phyloP scores from a whole-genome alignment of 2,797 vertebrate species.

The Anomalospiza imberbis region DNA sequence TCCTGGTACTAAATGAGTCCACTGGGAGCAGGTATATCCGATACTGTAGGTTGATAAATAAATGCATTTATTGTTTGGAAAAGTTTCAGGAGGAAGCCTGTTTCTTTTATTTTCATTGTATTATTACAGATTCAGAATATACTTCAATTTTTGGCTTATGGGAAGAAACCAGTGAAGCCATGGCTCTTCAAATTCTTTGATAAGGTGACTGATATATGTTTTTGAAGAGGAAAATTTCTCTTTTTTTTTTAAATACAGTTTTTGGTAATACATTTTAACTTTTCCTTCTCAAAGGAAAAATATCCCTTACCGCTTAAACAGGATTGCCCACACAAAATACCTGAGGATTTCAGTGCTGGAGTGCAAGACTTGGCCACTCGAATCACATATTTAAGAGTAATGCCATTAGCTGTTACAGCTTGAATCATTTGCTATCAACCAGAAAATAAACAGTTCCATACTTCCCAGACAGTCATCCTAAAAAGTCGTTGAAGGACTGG shows the following conservation, averaged over 20 bases:
- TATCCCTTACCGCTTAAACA: background rate
- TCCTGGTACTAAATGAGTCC: constrained; percentile 66
- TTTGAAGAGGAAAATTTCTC: background rate
- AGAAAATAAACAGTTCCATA: background rate
- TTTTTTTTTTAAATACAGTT: background rate
- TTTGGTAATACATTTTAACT: background rate
- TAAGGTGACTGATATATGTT: background rate
- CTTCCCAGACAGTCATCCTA: background rate
- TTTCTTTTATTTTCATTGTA: background rate
- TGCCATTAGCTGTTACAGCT: background rate
- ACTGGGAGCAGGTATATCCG: constrained; percentile 39
- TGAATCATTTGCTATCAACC: background rate
- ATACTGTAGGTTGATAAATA: constrained; percentile 66
- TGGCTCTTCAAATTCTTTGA: background rate
- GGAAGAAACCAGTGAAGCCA: background rate
- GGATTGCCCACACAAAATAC: rapidly evolving
- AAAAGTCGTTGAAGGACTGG: background rate
- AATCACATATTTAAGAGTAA: background rate
- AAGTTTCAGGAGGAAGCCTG: background rate
- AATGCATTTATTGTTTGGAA: constrained; percentile 37
- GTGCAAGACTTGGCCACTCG: background rate
- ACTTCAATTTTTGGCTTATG: background rate
- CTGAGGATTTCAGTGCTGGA: background rate
- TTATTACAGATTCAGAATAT: background rate
- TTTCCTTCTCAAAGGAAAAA: background rate